Percentiles rank a stretch among this genome's conserved stretches.
Conservation (phyloP, 1,140 invertebrate genomes). For the Bombyx mandarina region DNA sequence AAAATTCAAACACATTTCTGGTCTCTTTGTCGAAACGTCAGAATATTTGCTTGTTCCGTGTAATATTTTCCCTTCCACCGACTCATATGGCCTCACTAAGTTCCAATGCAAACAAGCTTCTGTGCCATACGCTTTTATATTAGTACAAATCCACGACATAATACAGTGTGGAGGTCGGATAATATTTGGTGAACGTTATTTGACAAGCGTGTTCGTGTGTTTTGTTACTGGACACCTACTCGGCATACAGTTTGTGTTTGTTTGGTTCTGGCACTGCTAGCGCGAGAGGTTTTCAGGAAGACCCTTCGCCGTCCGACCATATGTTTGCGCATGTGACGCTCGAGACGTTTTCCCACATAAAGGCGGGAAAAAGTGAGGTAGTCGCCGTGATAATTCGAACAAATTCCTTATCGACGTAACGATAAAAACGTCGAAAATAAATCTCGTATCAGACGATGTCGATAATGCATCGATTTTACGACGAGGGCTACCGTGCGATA, state of each 20-base stretch:
- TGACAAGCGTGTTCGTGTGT: slow-evolving; percentile 60
- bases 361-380: slow-evolving; percentile 2
- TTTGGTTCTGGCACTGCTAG: slow-evolving; percentile 30
- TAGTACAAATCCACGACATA: slow-evolving; percentile 53
- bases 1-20: neutral
- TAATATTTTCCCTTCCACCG: slow-evolving; percentile 29
- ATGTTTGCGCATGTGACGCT: slow-evolving; percentile 37
- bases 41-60: slow-evolving; percentile 19
- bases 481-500: slow-evolving; percentile 58
- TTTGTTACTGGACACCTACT: slow-evolving; percentile 61
- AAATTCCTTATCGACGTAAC: slow-evolving; percentile 34
- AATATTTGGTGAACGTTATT: slow-evolving; percentile 62
- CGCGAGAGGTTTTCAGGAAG: slow-evolving; percentile 38
- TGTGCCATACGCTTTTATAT: slow-evolving; percentile 32
- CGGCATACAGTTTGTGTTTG: slow-evolving; percentile 49
- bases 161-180: slow-evolving; percentile 42
- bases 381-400: slow-evolving; percentile 29
- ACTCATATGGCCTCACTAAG: slow-evolving; percentile 40
- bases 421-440: slow-evolving; percentile 51
- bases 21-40: slow-evolving; percentile 18
- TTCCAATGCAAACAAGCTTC: slow-evolving; percentile 51
- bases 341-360: slow-evolving; percentile 9
- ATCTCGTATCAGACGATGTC: slow-evolving; percentile 44
- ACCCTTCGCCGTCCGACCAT: slow-evolving; percentile 7
- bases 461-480: slow-evolving; percentile 52